Evolutionary conservation across 2,888 invertebrate species (phyloP).

Genomic region (Lasiommata megera): DNA sequence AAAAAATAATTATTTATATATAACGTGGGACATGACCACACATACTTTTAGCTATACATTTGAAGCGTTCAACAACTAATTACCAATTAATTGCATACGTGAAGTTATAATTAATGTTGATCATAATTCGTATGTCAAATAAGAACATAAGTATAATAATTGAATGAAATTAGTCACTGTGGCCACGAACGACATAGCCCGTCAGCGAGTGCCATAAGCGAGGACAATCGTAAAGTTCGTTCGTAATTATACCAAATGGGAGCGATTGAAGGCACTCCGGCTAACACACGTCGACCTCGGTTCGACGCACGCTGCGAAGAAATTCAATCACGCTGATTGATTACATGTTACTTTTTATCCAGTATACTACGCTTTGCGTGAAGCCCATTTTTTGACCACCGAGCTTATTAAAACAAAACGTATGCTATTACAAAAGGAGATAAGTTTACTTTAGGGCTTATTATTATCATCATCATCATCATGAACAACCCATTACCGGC

Average conservation of each 20-base stretch:
- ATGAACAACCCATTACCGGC: no score
- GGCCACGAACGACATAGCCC: slow-evolving; percentile 36
- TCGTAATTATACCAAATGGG: slow-evolving; percentile 78
- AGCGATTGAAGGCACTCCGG: slow-evolving; percentile 65
- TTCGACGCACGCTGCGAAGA: slow-evolving; percentile 54
- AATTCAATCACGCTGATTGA: slow-evolving; percentile 62
- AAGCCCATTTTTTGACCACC: not conserved
- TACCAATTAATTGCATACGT: not conserved
- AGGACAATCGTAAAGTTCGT: slow-evolving; percentile 71
- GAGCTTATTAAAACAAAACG: no score
- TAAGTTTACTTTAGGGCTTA: no score
- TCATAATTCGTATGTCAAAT: not conserved
- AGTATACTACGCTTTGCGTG: not conserved
- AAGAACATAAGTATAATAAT: slow-evolving; percentile 1
- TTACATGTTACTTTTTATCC: slow-evolving; percentile 21
- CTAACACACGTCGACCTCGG: slow-evolving; percentile 67
- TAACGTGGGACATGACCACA: not conserved
- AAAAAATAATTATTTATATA: not conserved
- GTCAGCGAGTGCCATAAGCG: slow-evolving; percentile 54
- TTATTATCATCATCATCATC: no score
- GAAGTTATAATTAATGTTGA: not conserved
- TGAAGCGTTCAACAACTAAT: not conserved
- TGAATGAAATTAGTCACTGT: slow-evolving; percentile 23
- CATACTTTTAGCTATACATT: no score
- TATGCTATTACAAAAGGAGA: no score